phyloP scores from a whole-genome alignment of 2,797 vertebrate species.

The Eleutherodactylus coqui region DNA sequence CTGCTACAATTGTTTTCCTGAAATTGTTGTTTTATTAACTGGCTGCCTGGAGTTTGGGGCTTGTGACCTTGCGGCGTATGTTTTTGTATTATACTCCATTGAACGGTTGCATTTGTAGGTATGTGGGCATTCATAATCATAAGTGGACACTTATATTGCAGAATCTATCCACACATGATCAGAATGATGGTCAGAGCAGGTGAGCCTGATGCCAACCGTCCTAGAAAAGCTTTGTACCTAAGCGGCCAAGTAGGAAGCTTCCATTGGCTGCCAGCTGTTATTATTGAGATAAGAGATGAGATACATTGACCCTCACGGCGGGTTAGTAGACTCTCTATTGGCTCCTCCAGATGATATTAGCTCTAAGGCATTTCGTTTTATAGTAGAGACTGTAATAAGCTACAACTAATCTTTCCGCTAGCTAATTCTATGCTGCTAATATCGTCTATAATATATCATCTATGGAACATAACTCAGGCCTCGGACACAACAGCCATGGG shows the following conservation, averaged over 20 bases:
- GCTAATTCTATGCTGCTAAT: neutral
- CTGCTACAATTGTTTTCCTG: slow-evolving; percentile 64
- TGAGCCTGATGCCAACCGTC: neutral
- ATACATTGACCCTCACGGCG: slow-evolving; percentile 22
- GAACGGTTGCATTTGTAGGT: slow-evolving; percentile 48
- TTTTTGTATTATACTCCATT: slow-evolving; percentile 56
- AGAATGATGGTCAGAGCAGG: slow-evolving; percentile 1
- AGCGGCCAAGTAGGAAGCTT: slow-evolving; percentile 3
- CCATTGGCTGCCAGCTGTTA: slow-evolving; percentile 21
- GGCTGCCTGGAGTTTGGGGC: slow-evolving; percentile 61
- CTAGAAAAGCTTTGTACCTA: neutral
- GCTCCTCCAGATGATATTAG: neutral
- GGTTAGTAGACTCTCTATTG: slow-evolving; percentile 9
- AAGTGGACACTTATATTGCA: slow-evolving; percentile 60
- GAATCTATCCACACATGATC: slow-evolving; percentile 25
- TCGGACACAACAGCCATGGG: neutral
- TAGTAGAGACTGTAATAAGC: neutral
- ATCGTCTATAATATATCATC: neutral
- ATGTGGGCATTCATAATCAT: slow-evolving; percentile 61
- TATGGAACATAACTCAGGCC: neutral
- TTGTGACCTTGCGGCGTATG: slow-evolving; percentile 58
- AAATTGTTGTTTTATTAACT: slow-evolving; percentile 64
- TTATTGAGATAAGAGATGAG: slow-evolving; percentile 27
- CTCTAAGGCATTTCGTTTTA: neutral
- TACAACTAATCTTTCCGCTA: neutral